Evolutionary conservation across 2,797 vertebrate genomes (phyloP).

Genomic region (Sebastes trivittatus): DNA sequence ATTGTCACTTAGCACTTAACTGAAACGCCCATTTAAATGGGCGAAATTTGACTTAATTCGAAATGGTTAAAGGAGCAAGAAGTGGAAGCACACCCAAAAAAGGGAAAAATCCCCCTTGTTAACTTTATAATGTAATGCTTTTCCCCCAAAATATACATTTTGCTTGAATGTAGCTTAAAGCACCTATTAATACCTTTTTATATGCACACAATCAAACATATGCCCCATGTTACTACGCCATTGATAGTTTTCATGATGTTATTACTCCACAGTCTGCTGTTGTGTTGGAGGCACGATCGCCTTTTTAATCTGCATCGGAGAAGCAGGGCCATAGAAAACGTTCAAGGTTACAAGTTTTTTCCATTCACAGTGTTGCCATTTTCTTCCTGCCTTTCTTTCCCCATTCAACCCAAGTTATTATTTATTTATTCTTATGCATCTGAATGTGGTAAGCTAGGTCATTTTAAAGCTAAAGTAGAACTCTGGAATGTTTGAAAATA

Average conservation of each 20-base stretch:
- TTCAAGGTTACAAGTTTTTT: constrained; percentile 26
- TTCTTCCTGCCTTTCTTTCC: constrained; percentile 60
- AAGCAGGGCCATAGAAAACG: constrained; percentile 31
- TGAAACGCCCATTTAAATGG: constrained; percentile 29
- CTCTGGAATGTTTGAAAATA: constrained; percentile 68
- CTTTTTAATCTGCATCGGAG: constrained; percentile 23
- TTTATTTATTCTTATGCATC: constrained; percentile 77
- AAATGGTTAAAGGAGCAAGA: constrained; percentile 59
- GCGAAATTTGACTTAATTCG: constrained; percentile 22
- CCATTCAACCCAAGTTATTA: constrained; percentile 59
- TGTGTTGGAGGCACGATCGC: constrained; percentile 5
- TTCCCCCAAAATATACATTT: constrained; percentile 28
- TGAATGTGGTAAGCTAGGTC: constrained; percentile 75
- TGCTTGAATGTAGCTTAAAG: constrained; percentile 76
- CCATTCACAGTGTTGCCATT: constrained; percentile 54
- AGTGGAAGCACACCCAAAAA: constrained; percentile 73
- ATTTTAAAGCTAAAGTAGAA: constrained; percentile 64
- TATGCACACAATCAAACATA: constrained; percentile 51
- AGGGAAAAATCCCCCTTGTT: constrained; percentile 43
- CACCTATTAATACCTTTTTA: constrained; percentile 55
- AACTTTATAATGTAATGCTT: constrained; percentile 34
- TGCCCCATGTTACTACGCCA: constrained; percentile 3
- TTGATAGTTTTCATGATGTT: constrained; percentile 20
- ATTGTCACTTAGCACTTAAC: constrained; percentile 71
- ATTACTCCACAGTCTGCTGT: constrained; percentile 31